These are phyloP conservation scores for Poliocrania exsul DNA, from an alignment of 2,797 vertebrate genomes.

Conservation along the genomic window DNA sequence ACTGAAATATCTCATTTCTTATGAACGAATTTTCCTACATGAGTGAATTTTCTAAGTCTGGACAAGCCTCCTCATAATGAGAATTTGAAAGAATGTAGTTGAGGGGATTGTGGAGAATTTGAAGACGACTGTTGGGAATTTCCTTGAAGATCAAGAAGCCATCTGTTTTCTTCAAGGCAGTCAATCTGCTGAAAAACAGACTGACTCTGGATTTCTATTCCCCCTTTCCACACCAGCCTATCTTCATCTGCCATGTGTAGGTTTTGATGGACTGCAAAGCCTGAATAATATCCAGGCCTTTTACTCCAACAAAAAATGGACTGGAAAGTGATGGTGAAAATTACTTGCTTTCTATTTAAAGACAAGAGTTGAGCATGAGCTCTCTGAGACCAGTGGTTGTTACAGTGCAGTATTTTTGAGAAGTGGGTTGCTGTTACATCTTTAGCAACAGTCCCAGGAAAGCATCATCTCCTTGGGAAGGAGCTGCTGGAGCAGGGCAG, in stretches of 20 bases:
- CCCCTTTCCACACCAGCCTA: background rate
- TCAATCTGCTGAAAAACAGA: background rate
- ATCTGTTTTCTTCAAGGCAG: background rate
- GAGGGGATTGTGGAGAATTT: background rate
- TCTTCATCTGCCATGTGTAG: background rate
- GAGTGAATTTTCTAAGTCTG: background rate
- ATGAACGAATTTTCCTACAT: background rate
- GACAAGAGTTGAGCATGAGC: background rate
- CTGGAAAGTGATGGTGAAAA: background rate
- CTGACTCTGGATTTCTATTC: background rate
- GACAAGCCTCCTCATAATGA: background rate
- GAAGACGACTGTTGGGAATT: background rate
- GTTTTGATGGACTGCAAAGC: background rate
- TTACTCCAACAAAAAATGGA: background rate
- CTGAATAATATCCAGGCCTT: background rate
- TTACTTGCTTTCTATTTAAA: background rate
- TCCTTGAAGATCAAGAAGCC: slow-evolving; percentile 15
- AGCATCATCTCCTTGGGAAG: background rate
- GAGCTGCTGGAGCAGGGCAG: background rate
- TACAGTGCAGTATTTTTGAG: background rate
- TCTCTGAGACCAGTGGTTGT: background rate
- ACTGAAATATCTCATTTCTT: background rate
- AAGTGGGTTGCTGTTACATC: background rate
- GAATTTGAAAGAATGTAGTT: background rate
- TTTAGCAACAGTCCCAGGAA: background rate